Percentiles rank a stretch among this genome's conserved stretches.
Conservation (phyloP, 2,113 vertebrate genomes). For the Hystrix brachyura region DNA sequence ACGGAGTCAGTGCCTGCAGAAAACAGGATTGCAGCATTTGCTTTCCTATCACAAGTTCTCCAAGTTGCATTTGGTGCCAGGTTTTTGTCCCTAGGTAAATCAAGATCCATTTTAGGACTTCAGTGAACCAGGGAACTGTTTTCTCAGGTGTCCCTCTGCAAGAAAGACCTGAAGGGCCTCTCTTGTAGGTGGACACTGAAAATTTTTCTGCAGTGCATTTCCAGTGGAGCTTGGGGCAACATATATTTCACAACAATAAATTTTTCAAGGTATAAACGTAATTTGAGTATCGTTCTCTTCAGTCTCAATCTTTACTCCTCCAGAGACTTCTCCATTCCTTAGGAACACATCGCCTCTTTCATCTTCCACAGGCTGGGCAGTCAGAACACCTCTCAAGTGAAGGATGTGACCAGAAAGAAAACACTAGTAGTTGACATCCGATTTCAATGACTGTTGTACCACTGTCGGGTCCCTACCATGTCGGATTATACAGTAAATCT, state of each 20-base stretch:
- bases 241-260: slow-evolving; percentile 91
- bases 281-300: slow-evolving; percentile 93
- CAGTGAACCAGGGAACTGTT: slow-evolving; percentile 87
- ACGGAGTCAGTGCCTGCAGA: slow-evolving; percentile 97
- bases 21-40: slow-evolving; percentile 93
- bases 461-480: slow-evolving; percentile 90
- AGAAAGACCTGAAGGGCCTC: slow-evolving; percentile 88
- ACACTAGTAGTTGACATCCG: slow-evolving; percentile 84
- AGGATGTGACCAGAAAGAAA: slow-evolving; percentile 96
- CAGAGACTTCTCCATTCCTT: slow-evolving; percentile 97
- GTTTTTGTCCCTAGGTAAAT: slow-evolving; percentile 80
- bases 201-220: not conserved
- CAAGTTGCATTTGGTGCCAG: not conserved
- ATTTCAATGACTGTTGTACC: slow-evolving; percentile 87
- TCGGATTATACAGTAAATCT: slow-evolving; percentile 85
- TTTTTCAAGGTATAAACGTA: slow-evolving; percentile 86
- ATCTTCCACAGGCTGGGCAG: slow-evolving; percentile 93
- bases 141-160: slow-evolving; percentile 76
- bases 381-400: slow-evolving; percentile 92
- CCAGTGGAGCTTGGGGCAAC: slow-evolving; percentile 67
- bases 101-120: slow-evolving; percentile 91
- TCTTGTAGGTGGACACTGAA: slow-evolving; percentile 54
- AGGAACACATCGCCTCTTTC: slow-evolving; percentile 90
- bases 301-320: slow-evolving; percentile 88
- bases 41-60: slow-evolving; percentile 52